These are phyloP conservation scores for Phymatocera aterrima DNA, from an alignment of 2,888 invertebrate species.

Conservation along the genomic window DNA sequence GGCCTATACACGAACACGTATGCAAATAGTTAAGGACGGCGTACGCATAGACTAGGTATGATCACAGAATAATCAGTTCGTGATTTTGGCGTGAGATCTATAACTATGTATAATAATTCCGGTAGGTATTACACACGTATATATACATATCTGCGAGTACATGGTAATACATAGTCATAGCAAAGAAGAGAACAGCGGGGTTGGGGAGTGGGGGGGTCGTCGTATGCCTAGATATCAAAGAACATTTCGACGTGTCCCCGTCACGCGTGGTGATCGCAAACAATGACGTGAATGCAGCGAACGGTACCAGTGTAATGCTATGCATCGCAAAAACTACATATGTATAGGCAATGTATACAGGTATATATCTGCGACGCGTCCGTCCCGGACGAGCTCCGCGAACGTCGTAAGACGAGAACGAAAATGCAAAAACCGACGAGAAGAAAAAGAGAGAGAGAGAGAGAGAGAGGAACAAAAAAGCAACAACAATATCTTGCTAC, in stretches of 20 bases:
- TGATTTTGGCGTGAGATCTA: not conserved
- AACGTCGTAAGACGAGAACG: not conserved
- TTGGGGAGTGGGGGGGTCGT: no score
- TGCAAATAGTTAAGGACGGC: no score
- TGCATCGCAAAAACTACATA: conserved; percentile 66
- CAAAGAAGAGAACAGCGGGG: no score
- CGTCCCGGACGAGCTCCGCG: conserved; percentile 9
- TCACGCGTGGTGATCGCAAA: conserved; percentile 68
- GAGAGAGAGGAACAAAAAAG: no score
- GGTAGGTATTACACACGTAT: not conserved
- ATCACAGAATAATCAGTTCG: not conserved
- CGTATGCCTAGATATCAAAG: conserved; percentile 5
- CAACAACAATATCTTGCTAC: no score
- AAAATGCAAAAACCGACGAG: not conserved
- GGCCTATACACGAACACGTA: no score
- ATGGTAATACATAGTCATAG: no score
- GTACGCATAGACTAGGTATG: no score
- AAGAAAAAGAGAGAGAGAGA: not conserved
- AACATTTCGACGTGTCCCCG: conserved; percentile 51
- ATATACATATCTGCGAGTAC: not conserved
- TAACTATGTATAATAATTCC: not conserved
- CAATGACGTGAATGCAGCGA: conserved; percentile 68
- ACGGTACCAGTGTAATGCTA: conserved; percentile 65
- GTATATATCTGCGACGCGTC: conserved; percentile 59
- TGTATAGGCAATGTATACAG: no score